Evolutionary conservation across 2,797 vertebrate species (phyloP).

Genomic region (Protosalanx chinensis): DNA sequence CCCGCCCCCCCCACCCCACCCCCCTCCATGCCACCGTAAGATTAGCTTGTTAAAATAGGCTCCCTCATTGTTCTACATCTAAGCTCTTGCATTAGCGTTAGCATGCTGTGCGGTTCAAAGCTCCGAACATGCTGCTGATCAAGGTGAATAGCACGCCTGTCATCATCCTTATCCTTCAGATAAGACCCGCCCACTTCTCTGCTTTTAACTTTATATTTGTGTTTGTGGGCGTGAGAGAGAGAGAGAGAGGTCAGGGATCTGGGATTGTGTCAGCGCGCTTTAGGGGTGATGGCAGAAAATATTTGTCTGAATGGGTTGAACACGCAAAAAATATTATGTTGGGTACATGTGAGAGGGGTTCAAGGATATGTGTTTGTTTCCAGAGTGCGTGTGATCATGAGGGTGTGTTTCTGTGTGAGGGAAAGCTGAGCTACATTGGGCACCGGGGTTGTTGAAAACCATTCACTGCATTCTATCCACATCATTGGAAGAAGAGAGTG

Average conservation of each 20-base stretch:
- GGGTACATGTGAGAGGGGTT: background rate
- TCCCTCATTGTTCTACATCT: conserved; percentile 38
- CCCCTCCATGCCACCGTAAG: conserved; percentile 26
- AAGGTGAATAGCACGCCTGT: conserved; percentile 64
- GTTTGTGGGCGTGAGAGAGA: background rate
- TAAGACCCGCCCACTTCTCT: conserved; percentile 3
- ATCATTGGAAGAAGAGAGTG: background rate
- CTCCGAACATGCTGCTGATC: conserved; percentile 59
- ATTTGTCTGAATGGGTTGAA: background rate
- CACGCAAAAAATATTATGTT: background rate
- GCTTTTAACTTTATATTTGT: conserved; percentile 2
- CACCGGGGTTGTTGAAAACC: background rate
- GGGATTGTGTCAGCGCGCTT: too few species aligned
- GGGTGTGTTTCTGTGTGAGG: too few species aligned
- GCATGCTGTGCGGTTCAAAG: conserved; percentile 52
- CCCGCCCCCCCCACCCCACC: too few species aligned
- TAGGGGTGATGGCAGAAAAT: too few species aligned
- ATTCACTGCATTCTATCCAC: background rate
- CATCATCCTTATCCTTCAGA: conserved; percentile 42
- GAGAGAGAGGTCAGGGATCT: too few species aligned
- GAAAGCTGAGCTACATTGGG: background rate
- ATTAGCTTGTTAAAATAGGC: conserved; percentile 68
- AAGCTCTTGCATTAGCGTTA: conserved; percentile 36
- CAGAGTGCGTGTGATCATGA: background rate
- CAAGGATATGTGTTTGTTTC: background rate